A percentile compares a stretch with the other conserved stretches of the same genome.
Evolutionary conservation across 2,113 vertebrate genomes (phyloP).

Genomic region (Oryzias curvinotus): DNA sequence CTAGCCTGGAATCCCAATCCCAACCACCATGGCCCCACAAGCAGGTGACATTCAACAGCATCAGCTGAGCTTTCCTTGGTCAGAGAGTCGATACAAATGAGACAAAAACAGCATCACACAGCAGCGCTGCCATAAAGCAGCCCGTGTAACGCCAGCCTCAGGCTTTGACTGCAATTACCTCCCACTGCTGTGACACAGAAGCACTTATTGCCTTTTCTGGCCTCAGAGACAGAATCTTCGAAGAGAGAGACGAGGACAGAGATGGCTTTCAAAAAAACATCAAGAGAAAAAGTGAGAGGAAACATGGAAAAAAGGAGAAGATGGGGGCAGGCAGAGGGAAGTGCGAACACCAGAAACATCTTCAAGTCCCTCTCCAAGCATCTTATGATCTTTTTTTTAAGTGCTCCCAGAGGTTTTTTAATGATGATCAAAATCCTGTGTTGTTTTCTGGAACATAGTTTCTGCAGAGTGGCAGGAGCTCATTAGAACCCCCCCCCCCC

Average conservation of each 20-base stretch:
- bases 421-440: too few species aligned
- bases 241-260: constrained; percentile 8
- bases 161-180: constrained; percentile 56
- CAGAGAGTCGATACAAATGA: constrained; percentile 43
- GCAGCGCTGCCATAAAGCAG: constrained; percentile 44
- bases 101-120: constrained; percentile 26
- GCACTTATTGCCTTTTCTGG: constrained; percentile 22
- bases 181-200: constrained; percentile 43
- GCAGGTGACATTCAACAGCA: constrained; percentile 25
- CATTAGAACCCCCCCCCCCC: too few species aligned
- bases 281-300: neutral
- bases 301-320: constrained; percentile 1
- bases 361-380: neutral
- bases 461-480: too few species aligned
- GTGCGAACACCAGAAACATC: neutral
- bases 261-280: neutral
- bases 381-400: too few species aligned
- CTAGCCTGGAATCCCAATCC: constrained; percentile 8
- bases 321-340: neutral
- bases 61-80: constrained; percentile 4
- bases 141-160: constrained; percentile 32
- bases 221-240: constrained; percentile 23
- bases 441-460: too few species aligned
- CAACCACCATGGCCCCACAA: neutral
- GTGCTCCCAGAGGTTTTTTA: too few species aligned